Evolutionary conservation across 2,888 invertebrate species (phyloP).

Genomic region (Entomobrya multifasciata): DNA sequence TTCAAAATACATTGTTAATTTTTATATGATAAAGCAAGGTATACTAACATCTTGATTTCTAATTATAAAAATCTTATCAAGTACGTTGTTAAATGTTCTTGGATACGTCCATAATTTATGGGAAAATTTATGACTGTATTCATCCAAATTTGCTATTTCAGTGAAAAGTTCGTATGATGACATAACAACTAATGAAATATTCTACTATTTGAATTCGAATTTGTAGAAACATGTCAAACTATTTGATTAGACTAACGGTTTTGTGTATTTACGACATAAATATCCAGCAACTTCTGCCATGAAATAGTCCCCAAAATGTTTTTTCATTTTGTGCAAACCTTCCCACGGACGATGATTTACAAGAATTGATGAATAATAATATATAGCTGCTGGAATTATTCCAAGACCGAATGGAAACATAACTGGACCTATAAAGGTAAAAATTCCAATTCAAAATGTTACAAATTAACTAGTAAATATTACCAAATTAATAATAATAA

Average conservation of each 20-base stretch:
- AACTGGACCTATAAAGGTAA: too few relatives aligned
- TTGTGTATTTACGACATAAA: too few relatives aligned
- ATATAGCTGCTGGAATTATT: constrained; percentile 27
- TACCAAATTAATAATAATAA: too few relatives aligned
- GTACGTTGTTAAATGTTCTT: constrained; percentile 73
- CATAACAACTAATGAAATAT: constrained; percentile 53
- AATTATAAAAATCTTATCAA: constrained; percentile 69
- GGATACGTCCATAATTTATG: constrained; percentile 51
- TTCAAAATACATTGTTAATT: too few relatives aligned
- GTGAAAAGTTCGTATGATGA: constrained; percentile 55
- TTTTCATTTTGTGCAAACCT: not conserved
- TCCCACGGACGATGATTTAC: constrained; percentile 60
- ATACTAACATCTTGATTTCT: too few relatives aligned
- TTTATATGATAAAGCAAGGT: too few relatives aligned
- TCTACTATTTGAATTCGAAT: too few relatives aligned
- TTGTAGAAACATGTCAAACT: not conserved
- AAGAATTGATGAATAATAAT: not conserved
- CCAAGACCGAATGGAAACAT: constrained; percentile 52
- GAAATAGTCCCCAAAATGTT: constrained; percentile 49
- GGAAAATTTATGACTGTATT: constrained; percentile 62
- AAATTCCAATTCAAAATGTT: too few relatives aligned
- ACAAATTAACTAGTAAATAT: too few relatives aligned
- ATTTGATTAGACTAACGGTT: constrained; percentile 31
- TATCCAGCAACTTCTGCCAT: constrained; percentile 34
- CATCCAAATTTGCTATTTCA: constrained; percentile 70